Percentiles rank a stretch among this genome's conserved stretches.
Conservation (phyloP, 1,140 invertebrate species). For the Dufourea novaeangliae region DNA sequence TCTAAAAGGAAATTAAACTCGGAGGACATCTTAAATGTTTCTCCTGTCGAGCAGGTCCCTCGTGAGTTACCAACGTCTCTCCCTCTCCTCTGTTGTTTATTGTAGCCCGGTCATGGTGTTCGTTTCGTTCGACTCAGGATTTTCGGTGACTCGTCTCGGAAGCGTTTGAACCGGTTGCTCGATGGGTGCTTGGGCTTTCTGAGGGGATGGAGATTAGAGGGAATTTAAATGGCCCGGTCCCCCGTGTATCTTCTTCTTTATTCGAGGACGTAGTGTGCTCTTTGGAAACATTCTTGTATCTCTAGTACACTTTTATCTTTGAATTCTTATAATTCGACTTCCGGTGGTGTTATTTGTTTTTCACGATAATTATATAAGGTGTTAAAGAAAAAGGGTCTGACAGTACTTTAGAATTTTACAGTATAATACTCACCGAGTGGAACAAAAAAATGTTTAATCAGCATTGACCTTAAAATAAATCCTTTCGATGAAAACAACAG, state of each 20-base stretch:
- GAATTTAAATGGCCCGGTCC: conserved; percentile 5
- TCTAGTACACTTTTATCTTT: neutral
- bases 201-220: neutral
- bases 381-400: too few relatives aligned
- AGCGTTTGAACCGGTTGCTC: neutral
- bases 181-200: neutral
- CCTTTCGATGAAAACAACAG: too few relatives aligned
- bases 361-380: too few relatives aligned
- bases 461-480: too few relatives aligned
- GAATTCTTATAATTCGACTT: neutral
- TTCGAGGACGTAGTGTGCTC: neutral
- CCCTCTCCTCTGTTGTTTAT: neutral
- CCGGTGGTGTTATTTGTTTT: too few relatives aligned
- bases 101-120: neutral
- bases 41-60: too few relatives aligned
- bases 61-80: conserved; percentile 24
- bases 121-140: neutral
- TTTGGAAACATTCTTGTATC: neutral
- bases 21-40: too few relatives aligned
- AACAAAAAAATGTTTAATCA: too few relatives aligned
- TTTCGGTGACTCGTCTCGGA: neutral
- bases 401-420: too few relatives aligned
- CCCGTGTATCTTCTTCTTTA: neutral
- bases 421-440: too few relatives aligned
- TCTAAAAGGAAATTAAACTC: too few relatives aligned